Percentiles rank a stretch among this genome's conserved stretches.
Conservation (phyloP, 2,888 invertebrate species). For the Monopis laevigella region DNA sequence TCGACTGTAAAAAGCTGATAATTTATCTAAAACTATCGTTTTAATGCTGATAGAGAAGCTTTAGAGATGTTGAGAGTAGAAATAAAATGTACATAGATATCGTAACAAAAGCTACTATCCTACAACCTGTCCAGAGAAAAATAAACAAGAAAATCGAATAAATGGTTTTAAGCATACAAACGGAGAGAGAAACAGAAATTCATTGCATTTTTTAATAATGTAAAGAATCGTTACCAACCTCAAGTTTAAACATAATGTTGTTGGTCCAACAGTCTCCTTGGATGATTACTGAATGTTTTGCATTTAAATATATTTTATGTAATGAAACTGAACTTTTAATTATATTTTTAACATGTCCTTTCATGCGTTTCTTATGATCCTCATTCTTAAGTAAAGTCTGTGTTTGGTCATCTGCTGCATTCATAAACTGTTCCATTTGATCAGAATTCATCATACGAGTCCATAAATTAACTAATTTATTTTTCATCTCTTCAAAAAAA, state of each 20-base stretch:
- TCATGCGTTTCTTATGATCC: slow-evolving; percentile 2
- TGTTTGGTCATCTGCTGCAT: neutral
- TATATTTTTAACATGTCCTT: neutral
- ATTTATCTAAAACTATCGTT: too few relatives aligned
- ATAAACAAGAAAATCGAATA: too few relatives aligned
- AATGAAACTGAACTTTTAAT: neutral
- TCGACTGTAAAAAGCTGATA: too few relatives aligned
- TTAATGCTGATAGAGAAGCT: too few relatives aligned
- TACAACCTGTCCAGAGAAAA: too few relatives aligned
- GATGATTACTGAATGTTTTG: slow-evolving; percentile 27
- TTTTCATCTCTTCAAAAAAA: slow-evolving; percentile 21
- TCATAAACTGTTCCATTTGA: neutral
- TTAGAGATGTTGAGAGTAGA: too few relatives aligned
- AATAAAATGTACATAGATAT: too few relatives aligned
- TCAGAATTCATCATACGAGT: neutral
- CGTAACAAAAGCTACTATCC: too few relatives aligned
- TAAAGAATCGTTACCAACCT: too few relatives aligned
- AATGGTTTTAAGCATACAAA: too few relatives aligned
- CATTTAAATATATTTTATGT: slow-evolving; percentile 10
- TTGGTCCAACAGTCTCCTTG: slow-evolving; percentile 40
- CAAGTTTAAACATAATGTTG: slow-evolving; percentile 31
- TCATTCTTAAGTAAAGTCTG: slow-evolving; percentile 3
- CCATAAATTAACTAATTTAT: slow-evolving; percentile 22
- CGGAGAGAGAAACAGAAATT: too few relatives aligned
- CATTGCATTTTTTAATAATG: too few relatives aligned